Base-by-base conservation (phyloP, 2,888 invertebrate species). In the Nebria salina region DNA sequence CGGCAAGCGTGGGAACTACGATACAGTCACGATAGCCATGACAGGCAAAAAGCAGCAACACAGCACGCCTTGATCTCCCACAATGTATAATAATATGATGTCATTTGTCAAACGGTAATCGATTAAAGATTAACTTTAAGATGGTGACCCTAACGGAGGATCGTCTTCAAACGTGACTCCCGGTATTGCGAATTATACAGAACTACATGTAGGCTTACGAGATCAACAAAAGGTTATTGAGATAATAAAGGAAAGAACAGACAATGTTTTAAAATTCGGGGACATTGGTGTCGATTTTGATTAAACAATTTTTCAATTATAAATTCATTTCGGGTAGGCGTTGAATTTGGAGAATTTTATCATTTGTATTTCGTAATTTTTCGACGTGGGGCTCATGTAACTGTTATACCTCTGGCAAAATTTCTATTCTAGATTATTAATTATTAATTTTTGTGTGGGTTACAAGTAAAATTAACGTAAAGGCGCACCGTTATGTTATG, bases 21-120 rank as follows among this genome's bases (percentile, higher is more conserved):
- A 54, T 54, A 54, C 13, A 54, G 54, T 54, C 54, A 54, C 54
- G 54, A 54, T 54, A 54, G 54, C 54, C 54, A 54, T 54, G 54
- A 54, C 54, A 54, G 8, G 54, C 54, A 8, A 54, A 54, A 54
- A 54, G 54, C 54, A 54, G 13, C 54, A 54, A 8, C 54, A 54
- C 54, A 54, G 54, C 54, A 54, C 54, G 54, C 54, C 54, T 54
- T 54, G 54, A 54, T 54, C 54, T 54, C 54, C 54, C 54, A 54
- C 54, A 54, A 54, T 54, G 54, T 54, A 54, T 54, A 70, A 75
- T 64, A 75, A 75, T 75, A 64, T 75, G 64, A 75, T 75, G 75
- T 75, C 75, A 75, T 75, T 75, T 75, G 75, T 75, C 75, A 75
- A 54, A 75, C 64, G 42, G 75, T 25, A 75, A 75, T 75, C 75